Conservation (phyloP, 2,797 vertebrate species). For the Diglossa cyanea region DNA sequence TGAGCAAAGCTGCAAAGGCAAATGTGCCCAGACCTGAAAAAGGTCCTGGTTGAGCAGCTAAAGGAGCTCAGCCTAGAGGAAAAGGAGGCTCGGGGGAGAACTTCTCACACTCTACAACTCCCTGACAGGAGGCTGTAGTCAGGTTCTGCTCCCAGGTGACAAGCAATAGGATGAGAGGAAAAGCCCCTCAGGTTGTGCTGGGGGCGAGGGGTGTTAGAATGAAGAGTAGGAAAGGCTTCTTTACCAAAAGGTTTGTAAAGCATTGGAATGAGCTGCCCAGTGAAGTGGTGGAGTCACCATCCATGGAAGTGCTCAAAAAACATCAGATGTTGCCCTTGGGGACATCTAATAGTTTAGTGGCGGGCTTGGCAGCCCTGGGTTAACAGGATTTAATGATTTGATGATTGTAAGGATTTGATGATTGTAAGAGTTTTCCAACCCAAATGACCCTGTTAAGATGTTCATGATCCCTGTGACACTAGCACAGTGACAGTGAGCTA, state of each 20-base stretch:
- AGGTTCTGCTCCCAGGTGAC: neutral
- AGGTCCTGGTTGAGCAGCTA: neutral
- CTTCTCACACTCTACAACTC: neutral
- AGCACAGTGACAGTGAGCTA: neutral
- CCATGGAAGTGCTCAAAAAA: neutral
- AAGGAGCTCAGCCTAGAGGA: neutral
- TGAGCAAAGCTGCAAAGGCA: neutral
- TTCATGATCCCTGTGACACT: neutral
- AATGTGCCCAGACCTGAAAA: neutral
- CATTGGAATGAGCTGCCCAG: neutral
- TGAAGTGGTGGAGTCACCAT: neutral
- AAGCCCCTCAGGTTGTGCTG: neutral
- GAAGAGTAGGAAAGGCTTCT: neutral
- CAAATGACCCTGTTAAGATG: neutral
- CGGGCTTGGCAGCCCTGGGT: neutral
- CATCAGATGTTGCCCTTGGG: neutral
- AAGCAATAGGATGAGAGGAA: neutral
- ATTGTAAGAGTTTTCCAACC: neutral
- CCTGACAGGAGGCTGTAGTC: neutral
- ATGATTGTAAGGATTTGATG: neutral
- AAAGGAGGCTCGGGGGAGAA: neutral
- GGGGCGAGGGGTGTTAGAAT: neutral
- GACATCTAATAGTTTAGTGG: neutral
- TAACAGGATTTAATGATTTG: neutral
- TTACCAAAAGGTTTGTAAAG: neutral